A percentile compares a stretch with the other conserved stretches of the same genome.
phyloP scores from a whole-genome alignment of 2,888 invertebrate species.

The Exocentrus adspersus region DNA sequence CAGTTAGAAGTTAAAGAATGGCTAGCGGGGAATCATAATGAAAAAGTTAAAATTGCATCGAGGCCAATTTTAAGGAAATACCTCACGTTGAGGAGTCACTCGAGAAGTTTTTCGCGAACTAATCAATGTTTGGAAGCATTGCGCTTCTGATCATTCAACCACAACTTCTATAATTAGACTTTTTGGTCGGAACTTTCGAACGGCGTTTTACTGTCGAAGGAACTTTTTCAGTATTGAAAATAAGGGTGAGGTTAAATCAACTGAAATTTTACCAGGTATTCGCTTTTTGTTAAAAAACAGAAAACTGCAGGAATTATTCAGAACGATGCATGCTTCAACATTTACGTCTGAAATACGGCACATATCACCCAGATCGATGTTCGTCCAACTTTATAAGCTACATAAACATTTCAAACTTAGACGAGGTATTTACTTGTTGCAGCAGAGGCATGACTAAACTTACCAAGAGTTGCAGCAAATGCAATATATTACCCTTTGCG shows the following conservation, averaged over 20 bases:
- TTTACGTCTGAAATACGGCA: not conserved
- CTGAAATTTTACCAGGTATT: slow-evolving; percentile 19
- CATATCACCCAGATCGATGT: slow-evolving; percentile 1
- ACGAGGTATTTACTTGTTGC: slow-evolving; percentile 42
- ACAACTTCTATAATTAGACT: slow-evolving; percentile 57
- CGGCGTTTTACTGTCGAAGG: slow-evolving; percentile 27
- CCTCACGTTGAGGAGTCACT: slow-evolving; percentile 56
- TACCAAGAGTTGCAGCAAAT: slow-evolving; percentile 36
- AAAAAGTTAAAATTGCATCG: slow-evolving; percentile 57
- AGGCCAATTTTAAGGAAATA: slow-evolving; percentile 56
- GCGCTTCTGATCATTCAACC: slow-evolving; percentile 52
- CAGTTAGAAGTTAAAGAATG: slow-evolving; percentile 24
- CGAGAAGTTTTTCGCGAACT: slow-evolving; percentile 57
- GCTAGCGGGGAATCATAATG: slow-evolving; percentile 48
- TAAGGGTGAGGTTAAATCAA: slow-evolving; percentile 20
- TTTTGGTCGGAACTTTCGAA: slow-evolving; percentile 34
- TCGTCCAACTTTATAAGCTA: slow-evolving; percentile 14
- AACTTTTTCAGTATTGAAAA: slow-evolving; percentile 35
- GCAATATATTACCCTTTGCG: slow-evolving; percentile 33
- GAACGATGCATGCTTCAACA: not conserved
- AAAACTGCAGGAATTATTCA: too few relatives aligned
- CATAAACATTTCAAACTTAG: slow-evolving; percentile 40
- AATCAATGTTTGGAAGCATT: slow-evolving; percentile 58
- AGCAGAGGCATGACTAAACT: slow-evolving; percentile 28
- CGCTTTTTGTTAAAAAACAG: too few relatives aligned